phyloP scores from a whole-genome alignment of 1,140 invertebrate genomes.

The Drosophila saltans region DNA sequence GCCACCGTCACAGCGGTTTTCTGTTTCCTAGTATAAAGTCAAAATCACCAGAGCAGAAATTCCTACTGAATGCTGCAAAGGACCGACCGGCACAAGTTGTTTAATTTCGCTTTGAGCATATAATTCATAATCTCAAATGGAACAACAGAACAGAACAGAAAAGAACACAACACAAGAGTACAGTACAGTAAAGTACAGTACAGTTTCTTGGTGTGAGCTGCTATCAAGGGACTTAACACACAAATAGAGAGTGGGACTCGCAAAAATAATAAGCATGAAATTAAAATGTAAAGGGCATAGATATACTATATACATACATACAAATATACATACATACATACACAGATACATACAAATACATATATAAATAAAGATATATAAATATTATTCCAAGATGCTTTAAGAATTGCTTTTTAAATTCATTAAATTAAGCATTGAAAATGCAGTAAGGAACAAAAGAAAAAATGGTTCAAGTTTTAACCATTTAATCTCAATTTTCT shows the following conservation, averaged over 20 bases:
- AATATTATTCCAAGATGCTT: slow-evolving; percentile 19
- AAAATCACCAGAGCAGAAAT: slow-evolving; percentile 35
- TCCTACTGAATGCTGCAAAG: slow-evolving; percentile 8
- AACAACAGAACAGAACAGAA: background rate
- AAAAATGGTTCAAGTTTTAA: too few species aligned
- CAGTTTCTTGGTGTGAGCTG: background rate
- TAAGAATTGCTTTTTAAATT: background rate
- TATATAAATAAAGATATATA: too few species aligned
- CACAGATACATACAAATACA: too few species aligned
- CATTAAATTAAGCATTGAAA: too few species aligned
- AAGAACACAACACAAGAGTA: too few species aligned
- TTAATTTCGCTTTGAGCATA: slow-evolving; percentile 51
- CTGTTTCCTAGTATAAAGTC: slow-evolving; percentile 28
- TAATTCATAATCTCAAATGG: slow-evolving; percentile 39
- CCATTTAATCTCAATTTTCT: too few species aligned
- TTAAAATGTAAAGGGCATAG: slow-evolving; percentile 31
- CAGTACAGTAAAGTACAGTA: too few species aligned
- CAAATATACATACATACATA: too few species aligned
- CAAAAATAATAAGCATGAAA: slow-evolving; percentile 62
- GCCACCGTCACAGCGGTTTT: background rate
- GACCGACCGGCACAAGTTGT: slow-evolving; percentile 21
- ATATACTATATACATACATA: too few species aligned
- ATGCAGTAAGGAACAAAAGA: too few species aligned
- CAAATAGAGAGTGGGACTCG: slow-evolving; percentile 15
- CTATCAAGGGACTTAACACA: slow-evolving; percentile 15